A percentile compares a stretch with the other conserved stretches of the same genome.
phyloP scores from a whole-genome alignment of 2,113 vertebrate species.

The Pyxicephalus adspersus region DNA sequence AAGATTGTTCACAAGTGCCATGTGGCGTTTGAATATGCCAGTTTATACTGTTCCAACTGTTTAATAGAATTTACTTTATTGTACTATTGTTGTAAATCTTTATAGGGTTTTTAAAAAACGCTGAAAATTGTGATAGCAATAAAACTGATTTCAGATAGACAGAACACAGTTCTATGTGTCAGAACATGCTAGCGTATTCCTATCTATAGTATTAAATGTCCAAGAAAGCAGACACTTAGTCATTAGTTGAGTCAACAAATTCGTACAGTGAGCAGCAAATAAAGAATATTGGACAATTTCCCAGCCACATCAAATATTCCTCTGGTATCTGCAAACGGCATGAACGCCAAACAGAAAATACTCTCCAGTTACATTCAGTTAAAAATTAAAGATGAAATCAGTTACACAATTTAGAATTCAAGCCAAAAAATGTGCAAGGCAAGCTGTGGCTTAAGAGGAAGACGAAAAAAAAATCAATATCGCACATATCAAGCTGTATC shows the following conservation, averaged over 20 bases:
- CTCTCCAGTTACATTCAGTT: constrained; percentile 52
- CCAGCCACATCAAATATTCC: constrained; percentile 57
- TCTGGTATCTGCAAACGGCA: constrained; percentile 53
- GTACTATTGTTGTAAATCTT: too few relatives aligned
- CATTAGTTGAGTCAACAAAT: constrained; percentile 57
- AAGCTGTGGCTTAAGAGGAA: not conserved
- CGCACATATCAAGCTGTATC: constrained; percentile 40
- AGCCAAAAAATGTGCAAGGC: constrained; percentile 49
- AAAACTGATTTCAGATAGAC: constrained; percentile 21
- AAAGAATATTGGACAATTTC: constrained; percentile 55
- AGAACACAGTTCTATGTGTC: constrained; percentile 13
- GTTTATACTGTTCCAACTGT: too few relatives aligned
- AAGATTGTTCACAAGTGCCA: too few relatives aligned
- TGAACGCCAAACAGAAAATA: constrained; percentile 50
- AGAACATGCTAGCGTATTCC: constrained; percentile 45
- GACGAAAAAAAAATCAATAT: constrained; percentile 37
- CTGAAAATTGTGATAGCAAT: constrained; percentile 15
- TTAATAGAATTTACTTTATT: too few relatives aligned
- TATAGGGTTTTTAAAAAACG: too few relatives aligned
- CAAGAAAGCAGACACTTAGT: constrained; percentile 55
- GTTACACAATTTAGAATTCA: constrained; percentile 39
- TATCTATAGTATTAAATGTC: constrained; percentile 45
- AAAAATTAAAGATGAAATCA: constrained; percentile 56
- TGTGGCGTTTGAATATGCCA: too few relatives aligned
- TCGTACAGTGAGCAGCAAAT: constrained; percentile 49